Evolutionary conservation across 2,888 invertebrate genomes (phyloP).

Genomic region (Prosapia bicincta): DNA sequence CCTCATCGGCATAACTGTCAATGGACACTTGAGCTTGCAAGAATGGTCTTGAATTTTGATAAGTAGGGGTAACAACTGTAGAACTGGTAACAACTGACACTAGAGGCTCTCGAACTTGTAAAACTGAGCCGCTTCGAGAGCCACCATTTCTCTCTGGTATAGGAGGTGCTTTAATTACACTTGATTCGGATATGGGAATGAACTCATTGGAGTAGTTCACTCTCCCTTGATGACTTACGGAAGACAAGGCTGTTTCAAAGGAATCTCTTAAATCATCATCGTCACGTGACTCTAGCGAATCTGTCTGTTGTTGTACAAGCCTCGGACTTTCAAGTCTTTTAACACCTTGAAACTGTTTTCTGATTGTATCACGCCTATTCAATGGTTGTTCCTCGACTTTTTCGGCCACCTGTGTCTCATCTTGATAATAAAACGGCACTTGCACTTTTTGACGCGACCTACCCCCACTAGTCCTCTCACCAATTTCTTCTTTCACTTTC

Average conservation of each 20-base stretch:
- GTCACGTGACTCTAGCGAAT: conserved; percentile 54
- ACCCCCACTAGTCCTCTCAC: background rate
- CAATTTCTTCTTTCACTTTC: too few relatives aligned
- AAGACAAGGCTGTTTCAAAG: conserved; percentile 54
- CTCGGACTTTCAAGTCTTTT: conserved; percentile 26
- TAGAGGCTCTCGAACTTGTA: conserved; percentile 8
- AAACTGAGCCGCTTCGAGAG: conserved; percentile 8
- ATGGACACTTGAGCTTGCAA: conserved; percentile 48
- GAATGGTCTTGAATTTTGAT: conserved; percentile 38
- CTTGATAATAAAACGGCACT: conserved; percentile 42
- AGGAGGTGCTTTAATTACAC: conserved; percentile 10
- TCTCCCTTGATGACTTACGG: conserved; percentile 45
- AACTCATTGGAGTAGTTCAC: conserved; percentile 39
- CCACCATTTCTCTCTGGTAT: conserved; percentile 11
- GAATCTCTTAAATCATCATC: conserved; percentile 51
- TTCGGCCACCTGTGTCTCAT: conserved; percentile 37
- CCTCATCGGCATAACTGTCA: conserved; percentile 51
- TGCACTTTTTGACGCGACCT: conserved; percentile 31
- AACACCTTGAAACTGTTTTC: conserved; percentile 33
- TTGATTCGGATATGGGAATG: conserved; percentile 18
- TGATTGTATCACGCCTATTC: conserved; percentile 35
- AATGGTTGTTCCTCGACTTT: conserved; percentile 25
- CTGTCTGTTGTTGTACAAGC: conserved; percentile 48
- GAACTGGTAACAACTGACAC: conserved; percentile 15
- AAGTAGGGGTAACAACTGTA: background rate